Percentiles rank a stretch among this genome's conserved stretches.
Conservation (phyloP, 2,113 vertebrate genomes). For the Pholis gunnellus region DNA sequence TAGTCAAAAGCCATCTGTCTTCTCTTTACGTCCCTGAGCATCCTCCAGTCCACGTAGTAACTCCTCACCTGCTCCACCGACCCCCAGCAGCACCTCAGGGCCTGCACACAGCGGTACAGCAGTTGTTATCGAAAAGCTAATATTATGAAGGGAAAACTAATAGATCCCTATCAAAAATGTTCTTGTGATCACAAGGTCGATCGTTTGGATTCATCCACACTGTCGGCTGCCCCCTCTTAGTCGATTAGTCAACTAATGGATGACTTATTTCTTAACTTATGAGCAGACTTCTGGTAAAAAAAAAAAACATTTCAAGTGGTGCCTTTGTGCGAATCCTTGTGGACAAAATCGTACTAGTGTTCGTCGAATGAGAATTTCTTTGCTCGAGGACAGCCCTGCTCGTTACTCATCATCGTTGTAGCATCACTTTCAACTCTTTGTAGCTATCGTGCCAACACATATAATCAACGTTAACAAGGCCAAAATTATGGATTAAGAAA, state of each 20-base stretch:
- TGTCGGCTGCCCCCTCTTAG: too few relatives aligned
- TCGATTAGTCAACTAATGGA: too few relatives aligned
- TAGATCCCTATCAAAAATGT: not conserved
- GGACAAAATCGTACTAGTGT: too few relatives aligned
- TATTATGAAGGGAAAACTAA: not conserved
- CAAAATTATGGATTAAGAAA: not conserved
- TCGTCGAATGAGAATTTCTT: too few relatives aligned
- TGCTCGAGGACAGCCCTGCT: not conserved
- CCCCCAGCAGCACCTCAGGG: slow-evolving; percentile 73
- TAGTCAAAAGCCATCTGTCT: slow-evolving; percentile 91
- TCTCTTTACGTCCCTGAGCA: slow-evolving; percentile 95
- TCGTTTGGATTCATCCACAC: not conserved
- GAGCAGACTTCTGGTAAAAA: not conserved
- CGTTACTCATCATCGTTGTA: not conserved
- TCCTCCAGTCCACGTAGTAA: slow-evolving; percentile 94
- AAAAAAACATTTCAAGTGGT: too few relatives aligned
- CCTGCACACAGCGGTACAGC: slow-evolving; percentile 66
- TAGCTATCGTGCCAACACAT: not conserved
- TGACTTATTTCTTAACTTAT: not conserved
- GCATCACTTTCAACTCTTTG: not conserved
- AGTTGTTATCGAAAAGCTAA: not conserved
- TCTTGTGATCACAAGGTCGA: not conserved
- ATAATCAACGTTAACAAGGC: not conserved
- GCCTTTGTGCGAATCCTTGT: not conserved
- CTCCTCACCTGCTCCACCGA: slow-evolving; percentile 82